Base-by-base conservation (phyloP, 2,888 invertebrate genomes). In the Clepsis dumicolana region DNA sequence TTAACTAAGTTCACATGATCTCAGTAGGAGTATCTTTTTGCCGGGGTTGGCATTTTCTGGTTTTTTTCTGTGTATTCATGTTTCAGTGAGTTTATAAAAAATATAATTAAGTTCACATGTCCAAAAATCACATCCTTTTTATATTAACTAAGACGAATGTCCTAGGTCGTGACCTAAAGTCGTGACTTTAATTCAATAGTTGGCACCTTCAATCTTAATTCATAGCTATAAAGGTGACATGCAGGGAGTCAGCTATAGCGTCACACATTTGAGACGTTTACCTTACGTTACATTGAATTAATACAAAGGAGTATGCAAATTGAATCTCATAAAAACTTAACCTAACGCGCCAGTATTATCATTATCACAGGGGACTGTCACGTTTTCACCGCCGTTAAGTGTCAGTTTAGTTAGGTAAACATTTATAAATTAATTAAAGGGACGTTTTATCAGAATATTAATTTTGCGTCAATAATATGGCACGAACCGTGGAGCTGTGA, bases 331-430 rank as follows among this genome's bases (percentile, higher is more conserved):
- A 29, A 32, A 54, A 54, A 5, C 32, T 48, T 48, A 48, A 12
- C 32, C n/a, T 52, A 5, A 25, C 38, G 24, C 18, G n/a, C n/a
- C n/a, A n/a, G n/a, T n/a, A n/a, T n/a, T 18, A 5, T 44, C 12
- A 41, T 50, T 14, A 18, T 38, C 54, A 53, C 21, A 50, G 27
- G 25, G 53, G 38, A 27, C 62, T 50, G 56, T 67, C 67, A 67
- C 67, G 62, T 50, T 57, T 52, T 18, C 62, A 67, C 67, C 62
- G 48, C 50, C 82, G 79, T 84, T 82, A 80, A 78, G 74, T 75
- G 83, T 82, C 82, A 82, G 82, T 84, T 83, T 81, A 81, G 79
- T 76, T 78, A 71, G 75, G 74, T 72, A 73, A 74, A 76, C 74
- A 75, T 76, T 79, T 74, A 73, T 76, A 79, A 82, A 78, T 81